These are phyloP conservation scores for Elmis aenea DNA, from an alignment of 2,888 invertebrate genomes.

Conservation along the genomic window DNA sequence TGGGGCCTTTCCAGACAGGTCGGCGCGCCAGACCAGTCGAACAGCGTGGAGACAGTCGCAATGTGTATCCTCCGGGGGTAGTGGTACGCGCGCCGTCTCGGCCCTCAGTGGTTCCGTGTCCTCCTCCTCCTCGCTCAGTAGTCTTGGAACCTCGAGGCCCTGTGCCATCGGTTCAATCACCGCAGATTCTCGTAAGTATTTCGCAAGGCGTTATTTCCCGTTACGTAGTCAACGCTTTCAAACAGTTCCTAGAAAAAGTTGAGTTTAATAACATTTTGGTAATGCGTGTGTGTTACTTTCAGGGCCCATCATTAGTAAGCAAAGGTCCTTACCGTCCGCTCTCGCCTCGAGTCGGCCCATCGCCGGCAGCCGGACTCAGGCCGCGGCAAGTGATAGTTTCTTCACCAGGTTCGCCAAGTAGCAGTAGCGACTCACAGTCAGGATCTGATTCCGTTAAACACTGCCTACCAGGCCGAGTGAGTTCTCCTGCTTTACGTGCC, in stretches of 20 bases:
- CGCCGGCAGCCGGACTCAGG: conserved; percentile 44
- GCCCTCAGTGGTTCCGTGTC: conserved; percentile 75
- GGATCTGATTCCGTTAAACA: conserved; percentile 73
- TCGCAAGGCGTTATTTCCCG: not conserved
- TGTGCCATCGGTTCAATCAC: conserved; percentile 63
- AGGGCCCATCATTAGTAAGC: conserved; percentile 70
- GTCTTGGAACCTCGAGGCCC: conserved; percentile 56
- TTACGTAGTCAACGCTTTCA: not conserved
- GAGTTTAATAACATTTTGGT: not conserved
- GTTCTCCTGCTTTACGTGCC: conserved; percentile 45
- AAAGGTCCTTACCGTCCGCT: conserved; percentile 68
- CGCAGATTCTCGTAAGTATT: conserved; percentile 61
- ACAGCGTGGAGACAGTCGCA: conserved; percentile 83
- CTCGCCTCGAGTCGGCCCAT: conserved; percentile 60
- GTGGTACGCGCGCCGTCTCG: conserved; percentile 62
- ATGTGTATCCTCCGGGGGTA: conserved; percentile 70
- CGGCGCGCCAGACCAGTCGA: conserved; percentile 81
- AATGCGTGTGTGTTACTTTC: conserved; percentile 9
- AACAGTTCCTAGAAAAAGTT: no score
- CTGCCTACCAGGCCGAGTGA: conserved; percentile 46
- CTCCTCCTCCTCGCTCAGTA: conserved; percentile 62
- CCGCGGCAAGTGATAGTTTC: conserved; percentile 58
- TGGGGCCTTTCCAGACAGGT: conserved; percentile 71
- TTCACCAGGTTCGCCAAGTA: conserved; percentile 83
- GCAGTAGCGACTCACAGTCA: conserved; percentile 76